A percentile compares a stretch with the other conserved stretches of the same genome.
These are phyloP conservation scores for Romanogobio albipinnatus DNA, from an alignment of 2,113 vertebrate genomes.

Conservation along the genomic window DNA sequence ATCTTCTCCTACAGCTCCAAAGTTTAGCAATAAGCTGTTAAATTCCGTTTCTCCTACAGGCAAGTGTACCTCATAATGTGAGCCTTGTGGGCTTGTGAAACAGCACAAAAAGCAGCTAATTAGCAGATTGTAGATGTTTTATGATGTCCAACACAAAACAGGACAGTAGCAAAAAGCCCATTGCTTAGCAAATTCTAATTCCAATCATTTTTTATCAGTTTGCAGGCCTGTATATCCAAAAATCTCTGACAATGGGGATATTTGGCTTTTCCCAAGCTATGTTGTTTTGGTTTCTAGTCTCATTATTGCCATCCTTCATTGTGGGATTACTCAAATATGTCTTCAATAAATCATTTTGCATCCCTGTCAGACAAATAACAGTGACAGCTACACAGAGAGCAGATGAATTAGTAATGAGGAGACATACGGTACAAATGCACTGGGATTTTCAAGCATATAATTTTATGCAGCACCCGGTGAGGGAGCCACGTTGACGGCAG, in stretches of 20 bases:
- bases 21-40: not conserved
- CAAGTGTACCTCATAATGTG: not conserved
- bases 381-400: conserved; percentile 30
- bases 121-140: not conserved
- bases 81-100: not conserved
- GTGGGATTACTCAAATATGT: conserved; percentile 34
- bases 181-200: conserved; percentile 19
- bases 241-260: not conserved
- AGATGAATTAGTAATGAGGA: conserved; percentile 49
- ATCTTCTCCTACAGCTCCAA: not conserved
- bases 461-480: conserved; percentile 20
- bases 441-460: conserved; percentile 36
- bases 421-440: conserved; percentile 43
- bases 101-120: conserved; percentile 2
- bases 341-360: conserved; percentile 53
- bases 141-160: not conserved
- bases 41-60: conserved; percentile 1
- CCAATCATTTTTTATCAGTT: not conserved
- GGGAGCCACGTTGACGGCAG: not conserved
- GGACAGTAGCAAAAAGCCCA: not conserved
- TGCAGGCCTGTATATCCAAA: not conserved
- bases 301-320: conserved; percentile 45
- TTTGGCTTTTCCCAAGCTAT: conserved; percentile 8
- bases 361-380: conserved; percentile 48
- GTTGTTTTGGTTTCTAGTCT: conserved; percentile 20